These are phyloP conservation scores for Tipula unca DNA, from an alignment of 2,888 invertebrate species.

Conservation along the genomic window DNA sequence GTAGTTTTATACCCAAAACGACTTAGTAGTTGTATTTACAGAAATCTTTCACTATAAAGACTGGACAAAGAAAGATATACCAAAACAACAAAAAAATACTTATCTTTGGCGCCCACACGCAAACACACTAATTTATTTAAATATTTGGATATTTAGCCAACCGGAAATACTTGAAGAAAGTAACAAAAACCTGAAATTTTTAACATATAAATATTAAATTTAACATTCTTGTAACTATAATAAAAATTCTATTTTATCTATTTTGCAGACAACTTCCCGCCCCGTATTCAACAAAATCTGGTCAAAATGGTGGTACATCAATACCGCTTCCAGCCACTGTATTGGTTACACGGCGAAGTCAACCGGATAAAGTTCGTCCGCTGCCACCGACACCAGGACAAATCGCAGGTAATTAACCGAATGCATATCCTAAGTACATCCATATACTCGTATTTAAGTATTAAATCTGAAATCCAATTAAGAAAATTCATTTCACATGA, in stretches of 20 bases:
- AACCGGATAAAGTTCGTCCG: constrained; percentile 70
- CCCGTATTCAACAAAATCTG: constrained; percentile 49
- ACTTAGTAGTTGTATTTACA: not conserved
- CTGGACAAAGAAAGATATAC: not conserved
- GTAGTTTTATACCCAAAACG: not conserved
- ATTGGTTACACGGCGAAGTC: constrained; percentile 64
- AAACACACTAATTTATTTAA: not conserved
- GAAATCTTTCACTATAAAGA: not conserved
- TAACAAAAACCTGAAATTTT: not conserved
- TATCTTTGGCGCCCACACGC: not conserved
- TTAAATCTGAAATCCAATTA: constrained; percentile 9
- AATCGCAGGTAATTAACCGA: constrained; percentile 35
- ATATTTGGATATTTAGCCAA: not conserved
- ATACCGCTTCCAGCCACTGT: constrained; percentile 74
- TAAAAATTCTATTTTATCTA: constrained; percentile 20
- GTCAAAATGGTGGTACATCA: constrained; percentile 54
- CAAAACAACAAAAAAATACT: not conserved
- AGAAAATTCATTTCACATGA: not conserved
- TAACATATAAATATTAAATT: not conserved
- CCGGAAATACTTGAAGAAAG: not conserved
- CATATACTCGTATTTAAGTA: not conserved
- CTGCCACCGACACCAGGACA: constrained; percentile 59
- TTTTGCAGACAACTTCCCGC: constrained; percentile 58
- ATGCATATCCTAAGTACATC: not conserved
- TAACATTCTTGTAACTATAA: not conserved